Evolutionary conservation across 2,888 invertebrate genomes (phyloP), one percentile per base, ranked within the genome.

Genomic region (Stegana nigrithorax): DNA sequence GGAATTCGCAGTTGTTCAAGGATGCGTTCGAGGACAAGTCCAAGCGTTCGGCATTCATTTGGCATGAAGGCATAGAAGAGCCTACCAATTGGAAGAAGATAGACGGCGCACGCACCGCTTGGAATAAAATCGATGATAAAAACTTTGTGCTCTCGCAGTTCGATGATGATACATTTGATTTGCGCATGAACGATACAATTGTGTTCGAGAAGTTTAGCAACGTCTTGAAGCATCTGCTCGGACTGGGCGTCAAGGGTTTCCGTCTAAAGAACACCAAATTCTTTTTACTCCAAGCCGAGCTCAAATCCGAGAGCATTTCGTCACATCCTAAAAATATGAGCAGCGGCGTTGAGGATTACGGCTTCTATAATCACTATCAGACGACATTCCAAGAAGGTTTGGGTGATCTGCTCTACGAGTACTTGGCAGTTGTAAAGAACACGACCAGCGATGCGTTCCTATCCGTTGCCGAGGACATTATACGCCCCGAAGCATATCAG

Each of bases 241-340:
- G 89, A 4, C 87, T 90, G 2, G 97, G 96, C 0, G 91, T 94
- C 0, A 90, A 89, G 68, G 98, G 98, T 3, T 90, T 98, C 76
- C 90, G 95, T 78, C 87, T 81, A 44, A 82, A 75, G 47, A 89
- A 91, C 60, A 91, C 89, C 0, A 90, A 91, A 10, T 89, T 89
- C 75, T 86, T 92, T 67, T 83, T 92, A 0, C 58, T 84, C 0
- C 69, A 70, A 10, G 83, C 83, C 0, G 86, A 90, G 64, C 68
- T 83, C 6, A 91, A 92, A 70, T 74, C 82, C 1, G 83, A 82
- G n/a, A 86, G 80, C 8, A 74, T 65, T 1, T 72, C 71, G 2
- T 59, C 75, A 17, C 79, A 78, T 51, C 63, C 78, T 6, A 74
- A 60, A 25, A 66, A 66, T 29, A 19, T 29, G 0, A 77, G 75